phyloP scores from a whole-genome alignment of 2,113 vertebrate species.

The Python bivittatus region DNA sequence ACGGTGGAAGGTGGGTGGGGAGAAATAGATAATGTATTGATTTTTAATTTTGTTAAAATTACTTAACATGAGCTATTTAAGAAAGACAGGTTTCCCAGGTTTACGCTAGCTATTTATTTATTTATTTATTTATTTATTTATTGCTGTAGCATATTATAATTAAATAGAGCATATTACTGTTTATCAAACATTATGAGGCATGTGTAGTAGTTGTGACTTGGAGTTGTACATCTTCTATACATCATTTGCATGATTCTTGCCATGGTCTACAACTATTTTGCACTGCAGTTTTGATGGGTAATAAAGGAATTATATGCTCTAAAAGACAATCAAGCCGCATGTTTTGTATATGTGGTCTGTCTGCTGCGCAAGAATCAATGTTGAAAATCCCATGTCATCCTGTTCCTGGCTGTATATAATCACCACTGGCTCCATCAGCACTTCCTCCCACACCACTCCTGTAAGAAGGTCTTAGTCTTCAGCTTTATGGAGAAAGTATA shows the following conservation, averaged over 20 bases:
- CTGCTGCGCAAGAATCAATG: no score
- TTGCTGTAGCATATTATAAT: not conserved
- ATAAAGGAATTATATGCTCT: not conserved
- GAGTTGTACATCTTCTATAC: not conserved
- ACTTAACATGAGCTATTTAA: not conserved
- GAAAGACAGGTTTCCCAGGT: not conserved
- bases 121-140: no score
- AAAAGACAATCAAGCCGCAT: no score
- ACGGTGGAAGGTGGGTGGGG: not conserved
- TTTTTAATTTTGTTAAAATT: not conserved
- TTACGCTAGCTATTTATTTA: no score
- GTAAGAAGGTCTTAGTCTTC: no score
- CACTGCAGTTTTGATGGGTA: not conserved
- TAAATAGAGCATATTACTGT: not conserved
- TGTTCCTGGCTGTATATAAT: no score
- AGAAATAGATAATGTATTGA: not conserved
- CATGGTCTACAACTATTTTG: no score
- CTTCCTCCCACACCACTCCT: no score
- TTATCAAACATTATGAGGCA: not conserved
- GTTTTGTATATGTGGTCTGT: no score
- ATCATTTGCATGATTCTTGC: not conserved
- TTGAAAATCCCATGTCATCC: no score
- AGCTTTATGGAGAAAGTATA: not conserved
- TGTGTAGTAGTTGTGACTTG: not conserved
- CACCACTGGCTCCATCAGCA: no score